Conservation (phyloP, 1,140 invertebrate species). For the Brachionus sp. region DNA sequence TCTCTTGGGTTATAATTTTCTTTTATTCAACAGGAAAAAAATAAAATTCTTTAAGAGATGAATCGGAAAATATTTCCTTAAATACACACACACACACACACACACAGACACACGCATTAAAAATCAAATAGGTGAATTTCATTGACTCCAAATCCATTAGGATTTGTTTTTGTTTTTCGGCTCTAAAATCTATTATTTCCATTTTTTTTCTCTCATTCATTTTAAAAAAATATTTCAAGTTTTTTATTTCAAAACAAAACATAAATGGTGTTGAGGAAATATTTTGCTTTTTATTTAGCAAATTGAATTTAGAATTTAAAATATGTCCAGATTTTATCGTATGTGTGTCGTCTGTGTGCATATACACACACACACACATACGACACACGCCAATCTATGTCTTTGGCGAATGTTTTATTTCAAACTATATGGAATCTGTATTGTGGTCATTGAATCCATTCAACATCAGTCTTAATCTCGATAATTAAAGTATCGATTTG, state of each 20-base stretch:
- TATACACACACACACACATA: background rate
- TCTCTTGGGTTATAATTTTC: background rate
- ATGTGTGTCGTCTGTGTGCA: too few species aligned
- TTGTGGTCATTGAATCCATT: background rate
- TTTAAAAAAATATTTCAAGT: background rate
- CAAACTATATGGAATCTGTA: background rate
- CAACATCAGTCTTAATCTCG: conserved; percentile 16
- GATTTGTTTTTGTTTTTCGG: background rate
- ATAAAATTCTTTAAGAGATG: background rate
- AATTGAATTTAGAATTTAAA: background rate
- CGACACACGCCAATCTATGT: too few species aligned
- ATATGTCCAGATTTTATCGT: background rate
- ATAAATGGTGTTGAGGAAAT: too few species aligned
- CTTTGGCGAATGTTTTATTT: background rate
- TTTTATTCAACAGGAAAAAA: background rate
- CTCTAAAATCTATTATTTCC: background rate
- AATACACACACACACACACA: background rate
- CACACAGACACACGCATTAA: too few species aligned
- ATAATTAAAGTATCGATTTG: conserved; percentile 37
- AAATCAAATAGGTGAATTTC: background rate
- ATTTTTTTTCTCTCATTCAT: background rate
- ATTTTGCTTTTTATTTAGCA: background rate
- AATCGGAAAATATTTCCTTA: conserved; percentile 11
- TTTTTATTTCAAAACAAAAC: conserved; percentile 3
- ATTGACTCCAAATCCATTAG: background rate